phyloP scores from a whole-genome alignment of 1,140 invertebrate genomes.

The Lethrus apterus region DNA sequence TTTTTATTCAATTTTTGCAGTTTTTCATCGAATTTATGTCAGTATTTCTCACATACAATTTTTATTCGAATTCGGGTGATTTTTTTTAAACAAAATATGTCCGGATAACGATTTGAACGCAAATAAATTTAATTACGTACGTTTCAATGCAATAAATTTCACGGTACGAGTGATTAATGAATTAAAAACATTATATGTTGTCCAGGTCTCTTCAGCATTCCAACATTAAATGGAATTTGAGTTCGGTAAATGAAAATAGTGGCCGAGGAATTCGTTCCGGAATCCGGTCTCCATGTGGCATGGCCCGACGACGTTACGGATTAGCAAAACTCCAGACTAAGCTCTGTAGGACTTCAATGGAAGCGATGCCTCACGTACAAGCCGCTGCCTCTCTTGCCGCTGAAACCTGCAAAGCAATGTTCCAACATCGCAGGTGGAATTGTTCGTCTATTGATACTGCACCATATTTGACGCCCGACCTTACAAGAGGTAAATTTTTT shows the following conservation, averaged over 20 bases:
- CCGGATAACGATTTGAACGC: too few relatives aligned
- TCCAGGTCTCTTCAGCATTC: constrained; percentile 39
- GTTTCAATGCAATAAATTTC: too few relatives aligned
- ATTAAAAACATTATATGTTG: constrained; percentile 14
- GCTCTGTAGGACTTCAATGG: constrained; percentile 35
- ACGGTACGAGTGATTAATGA: too few relatives aligned
- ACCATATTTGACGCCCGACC: constrained; percentile 64
- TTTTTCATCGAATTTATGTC: too few relatives aligned
- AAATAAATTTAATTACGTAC: too few relatives aligned
- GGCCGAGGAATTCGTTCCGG: constrained; percentile 35
- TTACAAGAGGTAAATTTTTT: constrained; percentile 59
- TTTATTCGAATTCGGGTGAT: too few relatives aligned
- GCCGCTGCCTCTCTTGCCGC: constrained; percentile 61
- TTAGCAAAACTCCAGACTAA: constrained; percentile 38
- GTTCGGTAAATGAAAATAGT: constrained; percentile 26
- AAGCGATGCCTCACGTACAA: constrained; percentile 66
- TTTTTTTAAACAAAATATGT: too few relatives aligned
- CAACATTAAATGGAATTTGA: constrained; percentile 36
- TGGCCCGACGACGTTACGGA: constrained; percentile 25
- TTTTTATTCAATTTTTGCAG: too few relatives aligned
- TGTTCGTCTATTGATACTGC: constrained; percentile 69
- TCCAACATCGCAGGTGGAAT: constrained; percentile 73
- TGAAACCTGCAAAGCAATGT: constrained; percentile 63
- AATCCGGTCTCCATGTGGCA: constrained; percentile 8
- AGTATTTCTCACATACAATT: too few relatives aligned